These are phyloP conservation scores for Numida meleagris DNA, from an alignment of 2,113 vertebrate genomes.

Conservation along the genomic window DNA sequence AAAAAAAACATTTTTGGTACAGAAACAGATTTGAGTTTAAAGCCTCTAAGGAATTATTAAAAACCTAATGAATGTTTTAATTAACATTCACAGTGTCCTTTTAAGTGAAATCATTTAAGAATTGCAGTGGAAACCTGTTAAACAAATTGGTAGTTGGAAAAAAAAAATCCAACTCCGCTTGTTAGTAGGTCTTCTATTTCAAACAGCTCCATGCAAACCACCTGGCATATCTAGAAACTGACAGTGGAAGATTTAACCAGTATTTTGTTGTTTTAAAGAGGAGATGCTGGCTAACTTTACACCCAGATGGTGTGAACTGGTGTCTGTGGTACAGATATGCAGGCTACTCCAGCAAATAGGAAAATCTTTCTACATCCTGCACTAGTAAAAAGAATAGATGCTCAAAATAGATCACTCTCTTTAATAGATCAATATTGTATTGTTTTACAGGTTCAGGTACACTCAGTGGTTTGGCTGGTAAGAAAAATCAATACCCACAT, in stretches of 20 bases:
- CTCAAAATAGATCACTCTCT: constrained; percentile 43
- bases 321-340: background rate
- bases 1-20: constrained; percentile 33
- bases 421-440: constrained; percentile 41
- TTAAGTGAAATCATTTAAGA: constrained; percentile 39
- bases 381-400: background rate
- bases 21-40: constrained; percentile 42
- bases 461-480: background rate
- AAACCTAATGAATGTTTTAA: constrained; percentile 59
- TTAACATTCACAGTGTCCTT: constrained; percentile 51
- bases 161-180: background rate
- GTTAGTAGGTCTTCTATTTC: background rate
- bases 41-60: constrained; percentile 59
- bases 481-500: constrained; percentile 50
- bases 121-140: constrained; percentile 35
- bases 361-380: background rate
- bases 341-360: background rate
- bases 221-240: background rate
- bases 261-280: background rate
- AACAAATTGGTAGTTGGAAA: constrained; percentile 40
- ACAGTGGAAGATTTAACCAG: background rate
- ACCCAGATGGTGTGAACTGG: background rate
- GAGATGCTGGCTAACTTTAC: background rate
- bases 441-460: constrained; percentile 39
- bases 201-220: background rate